Evolutionary conservation across 2,797 vertebrate genomes (phyloP).

Genomic region (Aphelocoma californica): DNA sequence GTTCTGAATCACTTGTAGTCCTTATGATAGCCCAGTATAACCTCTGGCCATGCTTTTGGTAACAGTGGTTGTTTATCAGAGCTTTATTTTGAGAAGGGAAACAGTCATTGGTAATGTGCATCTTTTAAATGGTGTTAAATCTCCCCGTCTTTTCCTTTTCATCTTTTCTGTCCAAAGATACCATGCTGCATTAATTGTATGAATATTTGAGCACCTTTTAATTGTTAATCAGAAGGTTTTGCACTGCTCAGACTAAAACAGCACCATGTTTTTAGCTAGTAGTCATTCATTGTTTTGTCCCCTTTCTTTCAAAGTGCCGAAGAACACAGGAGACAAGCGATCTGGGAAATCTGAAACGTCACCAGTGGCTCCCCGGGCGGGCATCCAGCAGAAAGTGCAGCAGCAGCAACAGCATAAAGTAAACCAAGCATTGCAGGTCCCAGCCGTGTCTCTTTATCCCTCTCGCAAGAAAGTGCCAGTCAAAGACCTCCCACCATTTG

Average conservation of each 20-base stretch:
- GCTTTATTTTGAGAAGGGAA: background rate
- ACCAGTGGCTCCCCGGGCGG: conserved; percentile 89
- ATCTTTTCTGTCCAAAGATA: background rate
- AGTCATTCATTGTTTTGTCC: background rate
- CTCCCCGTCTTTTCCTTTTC: background rate
- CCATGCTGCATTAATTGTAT: background rate
- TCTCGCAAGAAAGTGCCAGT: conserved; percentile 95
- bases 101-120: background rate
- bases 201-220: background rate
- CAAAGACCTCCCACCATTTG: conserved; percentile 95
- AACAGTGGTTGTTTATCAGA: background rate
- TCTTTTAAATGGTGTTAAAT: background rate
- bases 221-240: background rate
- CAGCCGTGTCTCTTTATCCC: conserved; percentile 91
- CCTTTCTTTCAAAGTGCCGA: conserved; percentile 83
- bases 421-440: conserved; percentile 90
- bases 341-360: conserved; percentile 91
- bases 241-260: background rate
- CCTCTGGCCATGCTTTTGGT: background rate
- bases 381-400: conserved; percentile 87
- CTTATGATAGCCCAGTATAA: background rate
- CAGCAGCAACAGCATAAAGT: conserved; percentile 78
- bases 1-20: background rate
- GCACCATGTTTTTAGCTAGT: background rate
- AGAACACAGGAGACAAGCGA: conserved; percentile 88